Evolutionary conservation across 2,113 vertebrate genomes (phyloP).

Genomic region (Poeciliopsis prolifica): DNA sequence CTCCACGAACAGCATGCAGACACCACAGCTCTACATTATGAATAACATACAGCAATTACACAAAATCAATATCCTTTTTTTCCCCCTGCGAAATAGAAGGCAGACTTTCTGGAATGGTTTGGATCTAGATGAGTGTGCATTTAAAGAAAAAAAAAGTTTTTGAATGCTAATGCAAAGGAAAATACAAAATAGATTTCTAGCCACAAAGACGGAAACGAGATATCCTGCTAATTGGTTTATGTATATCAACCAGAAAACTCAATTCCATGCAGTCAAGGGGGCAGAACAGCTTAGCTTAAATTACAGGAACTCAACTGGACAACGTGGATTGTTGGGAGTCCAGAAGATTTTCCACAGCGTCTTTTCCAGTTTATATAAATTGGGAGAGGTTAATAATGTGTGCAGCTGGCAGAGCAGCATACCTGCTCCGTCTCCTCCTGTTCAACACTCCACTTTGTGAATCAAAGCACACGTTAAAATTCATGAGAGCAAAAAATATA

Average conservation of each 20-base stretch:
- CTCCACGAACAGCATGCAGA: conserved; percentile 46
- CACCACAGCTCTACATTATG: conserved; percentile 30
- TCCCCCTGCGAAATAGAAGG: conserved; percentile 6
- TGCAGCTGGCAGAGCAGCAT: background rate
- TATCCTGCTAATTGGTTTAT: conserved; percentile 47
- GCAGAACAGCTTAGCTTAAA: conserved; percentile 39
- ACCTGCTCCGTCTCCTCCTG: background rate
- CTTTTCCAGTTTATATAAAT: conserved; percentile 12
- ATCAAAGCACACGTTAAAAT: conserved; percentile 26
- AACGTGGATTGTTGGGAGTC: background rate
- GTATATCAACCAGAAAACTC: conserved; percentile 19
- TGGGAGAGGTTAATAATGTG: conserved; percentile 24
- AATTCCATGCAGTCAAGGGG: conserved; percentile 33
- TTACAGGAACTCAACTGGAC: conserved; percentile 17
- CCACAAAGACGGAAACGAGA: conserved; percentile 13
- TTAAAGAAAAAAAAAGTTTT: background rate
- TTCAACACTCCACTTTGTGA: conserved; percentile 15
- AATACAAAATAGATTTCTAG: background rate
- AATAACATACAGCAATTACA: conserved; percentile 44
- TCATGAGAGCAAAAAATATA: conserved; percentile 16
- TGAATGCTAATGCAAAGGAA: background rate
- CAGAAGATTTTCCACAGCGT: conserved; percentile 13
- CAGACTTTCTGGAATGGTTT: background rate
- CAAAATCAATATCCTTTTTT: conserved; percentile 27
- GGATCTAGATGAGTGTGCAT: background rate